Conservation (phyloP, 2,797 vertebrate genomes). For the Carapus acus region DNA sequence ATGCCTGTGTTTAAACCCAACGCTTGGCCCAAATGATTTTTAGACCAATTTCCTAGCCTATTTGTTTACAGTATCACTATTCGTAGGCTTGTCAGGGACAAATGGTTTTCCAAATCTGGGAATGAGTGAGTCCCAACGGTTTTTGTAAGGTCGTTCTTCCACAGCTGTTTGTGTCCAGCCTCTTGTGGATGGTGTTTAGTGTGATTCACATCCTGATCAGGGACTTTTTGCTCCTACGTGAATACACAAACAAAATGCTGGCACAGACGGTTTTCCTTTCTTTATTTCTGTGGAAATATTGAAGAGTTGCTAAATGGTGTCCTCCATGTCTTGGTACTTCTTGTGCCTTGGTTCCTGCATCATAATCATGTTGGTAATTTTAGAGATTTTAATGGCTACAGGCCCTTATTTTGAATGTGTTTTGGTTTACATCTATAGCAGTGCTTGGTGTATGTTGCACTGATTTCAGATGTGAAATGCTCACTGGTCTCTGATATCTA, state of each 20-base stretch:
- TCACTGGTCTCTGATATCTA: too few relatives aligned
- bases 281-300: too few relatives aligned
- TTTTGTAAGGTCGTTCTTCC: neutral
- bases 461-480: constrained; percentile 5
- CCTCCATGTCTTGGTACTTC: neutral
- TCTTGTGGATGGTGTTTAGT: constrained; percentile 21
- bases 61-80: too few relatives aligned
- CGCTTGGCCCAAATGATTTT: too few relatives aligned
- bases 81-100: too few relatives aligned
- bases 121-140: neutral
- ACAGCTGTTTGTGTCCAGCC: constrained; percentile 10
- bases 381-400: constrained; percentile 1
- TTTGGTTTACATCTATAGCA: neutral
- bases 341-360: neutral
- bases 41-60: too few relatives aligned
- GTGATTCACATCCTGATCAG: constrained; percentile 19
- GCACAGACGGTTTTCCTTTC: neutral
- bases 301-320: neutral
- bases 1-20: too few relatives aligned
- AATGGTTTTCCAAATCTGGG: too few relatives aligned
- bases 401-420: constrained; percentile 13
- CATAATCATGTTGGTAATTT: constrained; percentile 8
- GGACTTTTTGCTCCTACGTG: too few relatives aligned
- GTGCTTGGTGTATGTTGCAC: constrained; percentile 12
- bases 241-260: neutral